phyloP scores from a whole-genome alignment of 1,140 invertebrate species.

The Aphis gossypii region DNA sequence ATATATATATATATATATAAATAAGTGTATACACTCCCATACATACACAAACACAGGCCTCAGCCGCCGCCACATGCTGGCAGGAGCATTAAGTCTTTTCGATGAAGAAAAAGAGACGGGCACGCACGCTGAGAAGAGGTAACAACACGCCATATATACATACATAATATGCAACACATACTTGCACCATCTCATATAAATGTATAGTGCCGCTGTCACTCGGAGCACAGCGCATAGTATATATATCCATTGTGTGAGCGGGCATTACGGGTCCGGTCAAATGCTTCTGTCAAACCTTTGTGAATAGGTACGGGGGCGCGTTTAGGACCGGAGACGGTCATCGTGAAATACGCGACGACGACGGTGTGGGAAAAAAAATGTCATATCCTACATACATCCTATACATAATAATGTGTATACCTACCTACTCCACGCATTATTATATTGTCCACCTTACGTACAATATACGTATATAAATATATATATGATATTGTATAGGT shows the following conservation, averaged over 20 bases:
- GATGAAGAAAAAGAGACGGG: background rate
- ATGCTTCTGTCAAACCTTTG: constrained; percentile 57
- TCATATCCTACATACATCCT: background rate
- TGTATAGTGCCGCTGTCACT: constrained; percentile 23
- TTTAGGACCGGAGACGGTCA: background rate
- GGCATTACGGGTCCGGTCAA: constrained; percentile 41
- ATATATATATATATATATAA: background rate
- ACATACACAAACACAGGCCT: background rate
- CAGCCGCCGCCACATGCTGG: constrained; percentile 46
- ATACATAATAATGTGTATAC: background rate
- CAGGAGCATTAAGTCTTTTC: constrained; percentile 44
- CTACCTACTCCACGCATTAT: background rate
- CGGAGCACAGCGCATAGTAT: background rate
- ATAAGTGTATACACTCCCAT: background rate
- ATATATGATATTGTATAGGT: background rate
- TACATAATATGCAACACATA: background rate
- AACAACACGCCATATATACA: background rate
- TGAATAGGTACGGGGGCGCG: background rate
- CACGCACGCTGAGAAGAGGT: constrained; percentile 35
- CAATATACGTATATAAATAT: background rate
- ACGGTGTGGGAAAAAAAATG: constrained; percentile 29
- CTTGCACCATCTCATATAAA: background rate
- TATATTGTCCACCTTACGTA: background rate
- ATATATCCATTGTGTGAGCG: background rate
- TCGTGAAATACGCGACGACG: constrained; percentile 11